Evolutionary conservation across 2,888 invertebrate species (phyloP).

Genomic region (Ormyrus labotus): DNA sequence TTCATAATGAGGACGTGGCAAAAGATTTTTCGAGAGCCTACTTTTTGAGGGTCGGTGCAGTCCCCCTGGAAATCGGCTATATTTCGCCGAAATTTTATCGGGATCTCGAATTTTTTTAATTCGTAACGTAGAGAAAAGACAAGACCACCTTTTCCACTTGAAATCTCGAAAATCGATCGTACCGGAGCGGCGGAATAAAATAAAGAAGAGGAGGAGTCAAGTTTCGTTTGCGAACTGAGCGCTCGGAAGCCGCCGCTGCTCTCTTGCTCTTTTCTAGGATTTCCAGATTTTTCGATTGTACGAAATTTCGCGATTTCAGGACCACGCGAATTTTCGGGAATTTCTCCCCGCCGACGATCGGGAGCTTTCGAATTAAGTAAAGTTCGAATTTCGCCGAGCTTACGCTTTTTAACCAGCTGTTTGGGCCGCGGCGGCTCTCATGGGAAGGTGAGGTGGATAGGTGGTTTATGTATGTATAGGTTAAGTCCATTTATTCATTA

Average conservation of each 20-base stretch:
- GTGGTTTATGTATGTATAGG: too few species aligned
- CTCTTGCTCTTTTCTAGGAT: constrained; percentile 45
- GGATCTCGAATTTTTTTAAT: not conserved
- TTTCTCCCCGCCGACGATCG: not conserved
- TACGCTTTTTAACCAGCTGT: constrained; percentile 9
- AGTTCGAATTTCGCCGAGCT: not conserved
- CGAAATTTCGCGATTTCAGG: not conserved
- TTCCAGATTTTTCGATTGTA: constrained; percentile 36
- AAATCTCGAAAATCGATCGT: not conserved
- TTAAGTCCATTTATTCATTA: too few species aligned
- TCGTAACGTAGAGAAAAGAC: constrained; percentile 9
- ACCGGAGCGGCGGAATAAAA: not conserved
- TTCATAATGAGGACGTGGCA: not conserved
- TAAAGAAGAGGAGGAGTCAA: constrained; percentile 4
- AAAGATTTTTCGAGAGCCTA: constrained; percentile 27
- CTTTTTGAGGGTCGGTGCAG: constrained; percentile 49
- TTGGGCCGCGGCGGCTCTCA: not conserved
- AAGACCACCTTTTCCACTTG: not conserved
- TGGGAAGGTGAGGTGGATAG: not conserved
- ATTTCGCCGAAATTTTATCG: too few species aligned
- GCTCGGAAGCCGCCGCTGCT: constrained; percentile 7
- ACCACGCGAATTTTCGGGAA: not conserved
- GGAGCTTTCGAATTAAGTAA: not conserved
- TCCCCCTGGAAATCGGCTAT: constrained; percentile 20
- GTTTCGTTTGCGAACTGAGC: constrained; percentile 34